These are phyloP conservation scores for Archips xylosteana DNA, from an alignment of 2,888 invertebrate genomes.

Conservation along the genomic window DNA sequence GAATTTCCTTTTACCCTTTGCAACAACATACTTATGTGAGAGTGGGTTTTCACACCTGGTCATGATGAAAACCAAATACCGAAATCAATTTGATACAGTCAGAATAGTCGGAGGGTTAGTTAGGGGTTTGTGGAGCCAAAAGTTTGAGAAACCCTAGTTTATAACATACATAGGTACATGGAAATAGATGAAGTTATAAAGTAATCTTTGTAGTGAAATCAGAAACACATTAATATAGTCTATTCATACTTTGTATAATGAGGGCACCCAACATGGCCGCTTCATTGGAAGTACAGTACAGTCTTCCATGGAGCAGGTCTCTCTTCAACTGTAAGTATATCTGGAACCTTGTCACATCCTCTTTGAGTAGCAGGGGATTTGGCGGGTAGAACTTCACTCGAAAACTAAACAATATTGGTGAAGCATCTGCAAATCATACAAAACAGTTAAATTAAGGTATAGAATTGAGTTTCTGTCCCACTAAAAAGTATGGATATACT, in stretches of 20 bases:
- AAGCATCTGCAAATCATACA: constrained; percentile 88
- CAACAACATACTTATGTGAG: no score
- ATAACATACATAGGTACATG: no score
- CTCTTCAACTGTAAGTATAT: constrained; percentile 97
- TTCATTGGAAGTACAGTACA: constrained; percentile 96
- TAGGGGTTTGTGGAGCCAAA: no score
- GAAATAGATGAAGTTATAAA: no score
- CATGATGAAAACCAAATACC: no score
- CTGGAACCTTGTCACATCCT: constrained; percentile 97
- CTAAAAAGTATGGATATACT: no score
- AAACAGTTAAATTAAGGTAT: background rate
- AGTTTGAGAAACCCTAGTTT: no score
- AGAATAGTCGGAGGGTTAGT: no score
- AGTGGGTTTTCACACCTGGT: no score
- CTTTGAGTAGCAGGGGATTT: constrained; percentile 96
- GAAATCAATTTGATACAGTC: no score
- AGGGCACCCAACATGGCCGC: constrained; percentile 96
- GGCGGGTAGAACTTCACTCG: constrained; percentile 99
- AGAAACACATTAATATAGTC: background rate
- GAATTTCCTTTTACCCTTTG: no score
- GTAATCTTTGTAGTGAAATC: background rate
- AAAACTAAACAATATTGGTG: constrained; percentile 97
- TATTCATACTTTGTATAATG: constrained; percentile 94
- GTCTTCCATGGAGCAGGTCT: constrained; percentile 96
- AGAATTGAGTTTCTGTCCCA: background rate